These are phyloP conservation scores for Cichladusa arquata DNA, from an alignment of 2,113 vertebrate species.

Conservation along the genomic window DNA sequence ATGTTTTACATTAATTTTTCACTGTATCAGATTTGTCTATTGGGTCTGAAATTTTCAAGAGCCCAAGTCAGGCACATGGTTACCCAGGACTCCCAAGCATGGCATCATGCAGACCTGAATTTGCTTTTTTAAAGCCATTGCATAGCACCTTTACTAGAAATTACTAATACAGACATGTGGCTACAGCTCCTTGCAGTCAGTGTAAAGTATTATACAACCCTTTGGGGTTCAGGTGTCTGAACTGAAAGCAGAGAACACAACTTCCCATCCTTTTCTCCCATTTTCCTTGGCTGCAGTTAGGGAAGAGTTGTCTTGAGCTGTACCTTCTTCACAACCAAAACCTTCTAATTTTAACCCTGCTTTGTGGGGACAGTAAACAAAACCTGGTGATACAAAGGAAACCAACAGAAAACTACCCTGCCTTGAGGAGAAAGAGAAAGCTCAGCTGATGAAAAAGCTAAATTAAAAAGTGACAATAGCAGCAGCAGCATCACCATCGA, in stretches of 20 bases:
- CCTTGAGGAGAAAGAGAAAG: neutral
- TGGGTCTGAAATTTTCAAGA: conserved; percentile 76
- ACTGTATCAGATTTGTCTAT: conserved; percentile 71
- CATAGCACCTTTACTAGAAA: conserved; percentile 2
- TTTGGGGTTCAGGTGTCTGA: conserved; percentile 71
- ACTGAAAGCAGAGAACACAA: neutral
- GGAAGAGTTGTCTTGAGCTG: neutral
- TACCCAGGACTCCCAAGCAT: neutral
- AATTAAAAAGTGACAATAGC: neutral
- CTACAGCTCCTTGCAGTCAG: conserved; percentile 74
- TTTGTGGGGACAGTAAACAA: neutral
- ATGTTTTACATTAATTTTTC: neutral
- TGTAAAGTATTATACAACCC: conserved; percentile 68
- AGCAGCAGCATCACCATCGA: neutral
- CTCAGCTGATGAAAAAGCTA: neutral
- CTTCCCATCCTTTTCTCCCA: neutral
- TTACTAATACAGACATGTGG: neutral
- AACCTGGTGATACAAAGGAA: neutral
- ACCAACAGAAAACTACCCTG: neutral
- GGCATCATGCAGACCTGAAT: neutral
- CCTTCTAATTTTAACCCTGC: neutral
- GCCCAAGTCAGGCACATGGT: conserved; percentile 76
- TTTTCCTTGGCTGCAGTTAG: neutral
- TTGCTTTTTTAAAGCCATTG: neutral
- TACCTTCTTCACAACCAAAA: neutral